Percentiles rank a stretch among this genome's conserved stretches.
These are phyloP conservation scores for Monomorium pharaonis DNA, from an alignment of 1,140 invertebrate genomes.

Conservation along the genomic window DNA sequence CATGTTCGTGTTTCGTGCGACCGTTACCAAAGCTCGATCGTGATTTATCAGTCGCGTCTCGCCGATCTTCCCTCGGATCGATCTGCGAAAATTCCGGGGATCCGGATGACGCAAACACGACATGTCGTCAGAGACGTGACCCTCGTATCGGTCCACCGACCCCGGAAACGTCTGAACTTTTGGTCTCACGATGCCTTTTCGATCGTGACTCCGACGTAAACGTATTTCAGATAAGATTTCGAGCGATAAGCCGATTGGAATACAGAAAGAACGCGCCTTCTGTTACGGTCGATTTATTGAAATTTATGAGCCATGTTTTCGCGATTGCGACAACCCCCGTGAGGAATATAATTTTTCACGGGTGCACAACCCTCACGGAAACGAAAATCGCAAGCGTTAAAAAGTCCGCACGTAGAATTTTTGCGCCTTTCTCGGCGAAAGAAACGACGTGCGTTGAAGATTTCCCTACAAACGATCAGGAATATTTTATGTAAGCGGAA, in stretches of 20 bases:
- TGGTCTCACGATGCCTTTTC: background rate
- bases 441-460: slow-evolving; percentile 1
- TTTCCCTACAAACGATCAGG: slow-evolving; percentile 37
- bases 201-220: slow-evolving; percentile 38
- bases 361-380: background rate
- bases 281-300: slow-evolving; percentile 10
- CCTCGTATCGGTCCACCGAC: slow-evolving; percentile 17
- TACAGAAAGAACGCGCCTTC: background rate
- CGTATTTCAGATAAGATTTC: slow-evolving; percentile 47
- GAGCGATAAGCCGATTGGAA: slow-evolving; percentile 37
- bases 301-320: slow-evolving; percentile 14
- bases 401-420: slow-evolving; percentile 7
- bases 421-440: background rate
- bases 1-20: slow-evolving; percentile 14
- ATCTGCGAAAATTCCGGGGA: slow-evolving; percentile 44
- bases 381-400: background rate
- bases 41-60: slow-evolving; percentile 66
- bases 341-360: slow-evolving; percentile 18
- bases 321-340: background rate
- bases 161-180: slow-evolving; percentile 51
- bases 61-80: slow-evolving; percentile 5
- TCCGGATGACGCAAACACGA: slow-evolving; percentile 38
- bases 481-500: slow-evolving; percentile 32
- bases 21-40: slow-evolving; percentile 47
- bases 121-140: slow-evolving; percentile 57